These are phyloP conservation scores for Sylvia borin DNA, from an alignment of 2,797 vertebrate genomes.

Conservation along the genomic window DNA sequence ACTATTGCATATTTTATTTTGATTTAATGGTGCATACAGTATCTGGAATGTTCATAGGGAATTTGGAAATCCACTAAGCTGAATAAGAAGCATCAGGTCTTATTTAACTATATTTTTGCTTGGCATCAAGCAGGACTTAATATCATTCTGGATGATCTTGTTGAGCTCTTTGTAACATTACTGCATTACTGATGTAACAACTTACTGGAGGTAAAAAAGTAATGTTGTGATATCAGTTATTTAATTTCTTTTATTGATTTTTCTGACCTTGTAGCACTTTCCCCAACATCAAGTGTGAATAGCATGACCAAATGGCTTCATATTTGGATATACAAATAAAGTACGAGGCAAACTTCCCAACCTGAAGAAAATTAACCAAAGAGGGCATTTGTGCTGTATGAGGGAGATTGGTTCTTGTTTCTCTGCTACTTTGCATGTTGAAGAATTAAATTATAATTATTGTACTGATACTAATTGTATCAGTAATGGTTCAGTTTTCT, in stretches of 20 bases:
- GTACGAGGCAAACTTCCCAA: background rate
- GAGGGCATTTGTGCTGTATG: background rate
- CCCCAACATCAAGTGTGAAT: background rate
- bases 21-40: background rate
- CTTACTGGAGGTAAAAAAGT: background rate
- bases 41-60: background rate
- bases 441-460: background rate
- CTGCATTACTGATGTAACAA: background rate
- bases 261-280: background rate
- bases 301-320: background rate
- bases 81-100: background rate
- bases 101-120: slow-evolving; percentile 21
- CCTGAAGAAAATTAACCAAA: background rate
- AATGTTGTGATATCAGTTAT: background rate
- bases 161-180: background rate
- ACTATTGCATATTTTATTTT: background rate
- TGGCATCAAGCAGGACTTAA: background rate
- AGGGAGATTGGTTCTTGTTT: background rate
- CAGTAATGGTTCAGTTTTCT: background rate
- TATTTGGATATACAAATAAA: slow-evolving; percentile 19
- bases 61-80: background rate
- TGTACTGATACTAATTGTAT: background rate
- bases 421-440: background rate
- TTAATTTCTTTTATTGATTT: slow-evolving; percentile 53
- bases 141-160: background rate